phyloP scores from a whole-genome alignment of 2,113 vertebrate genomes.

The Pyrgilauda ruficollis region DNA sequence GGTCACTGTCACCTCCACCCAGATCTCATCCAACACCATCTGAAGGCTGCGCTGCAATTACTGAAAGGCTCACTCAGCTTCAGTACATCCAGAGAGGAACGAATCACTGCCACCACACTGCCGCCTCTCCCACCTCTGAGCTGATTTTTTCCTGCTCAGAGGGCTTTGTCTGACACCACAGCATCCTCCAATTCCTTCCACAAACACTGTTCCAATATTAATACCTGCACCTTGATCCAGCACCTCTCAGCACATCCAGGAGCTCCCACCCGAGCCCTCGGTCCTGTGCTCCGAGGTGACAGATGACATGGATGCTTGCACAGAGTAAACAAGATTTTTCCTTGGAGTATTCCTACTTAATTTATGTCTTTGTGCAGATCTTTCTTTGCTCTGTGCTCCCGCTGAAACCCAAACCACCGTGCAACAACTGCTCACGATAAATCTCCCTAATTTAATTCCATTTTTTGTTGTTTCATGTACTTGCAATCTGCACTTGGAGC shows the following conservation, averaged over 20 bases:
- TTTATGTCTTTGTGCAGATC: neutral
- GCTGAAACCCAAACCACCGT: neutral
- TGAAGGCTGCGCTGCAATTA: neutral
- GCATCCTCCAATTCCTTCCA: neutral
- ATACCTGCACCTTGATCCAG: neutral
- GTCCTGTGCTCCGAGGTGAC: neutral
- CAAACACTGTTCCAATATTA: neutral
- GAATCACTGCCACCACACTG: neutral
- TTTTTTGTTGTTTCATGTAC: neutral
- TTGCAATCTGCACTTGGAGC: neutral
- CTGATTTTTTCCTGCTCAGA: neutral
- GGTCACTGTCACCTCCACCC: neutral
- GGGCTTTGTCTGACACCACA: neutral
- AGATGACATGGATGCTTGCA: neutral
- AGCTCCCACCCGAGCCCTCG: neutral
- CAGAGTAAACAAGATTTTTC: neutral
- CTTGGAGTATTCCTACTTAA: neutral
- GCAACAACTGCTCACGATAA: neutral
- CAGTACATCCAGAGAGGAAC: neutral
- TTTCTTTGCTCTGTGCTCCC: neutral
- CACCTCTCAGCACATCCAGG: neutral
- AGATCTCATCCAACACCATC: neutral
- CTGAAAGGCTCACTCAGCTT: neutral
- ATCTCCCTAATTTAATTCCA: slow-evolving; percentile 6
- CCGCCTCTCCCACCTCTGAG: neutral